Evolutionary conservation across 1,140 invertebrate species (phyloP).

Genomic region (Artemia franciscana): DNA sequence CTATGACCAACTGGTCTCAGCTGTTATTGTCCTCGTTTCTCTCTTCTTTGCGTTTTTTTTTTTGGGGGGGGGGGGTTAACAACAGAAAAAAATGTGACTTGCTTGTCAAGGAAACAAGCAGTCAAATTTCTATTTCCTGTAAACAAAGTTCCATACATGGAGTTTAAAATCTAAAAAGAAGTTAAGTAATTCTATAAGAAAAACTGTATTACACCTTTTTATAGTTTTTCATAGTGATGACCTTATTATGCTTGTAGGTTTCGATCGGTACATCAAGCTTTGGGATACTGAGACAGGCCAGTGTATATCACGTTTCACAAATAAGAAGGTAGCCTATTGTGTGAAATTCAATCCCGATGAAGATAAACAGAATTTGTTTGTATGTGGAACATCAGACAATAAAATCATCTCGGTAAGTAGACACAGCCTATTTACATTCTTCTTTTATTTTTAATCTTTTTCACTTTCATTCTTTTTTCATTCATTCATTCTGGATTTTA

Average conservation of each 20-base stretch:
- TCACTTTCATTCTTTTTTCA: no score
- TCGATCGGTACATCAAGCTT: slow-evolving; percentile 80
- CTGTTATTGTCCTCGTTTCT: no score
- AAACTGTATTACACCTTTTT: no score
- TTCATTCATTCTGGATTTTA: no score
- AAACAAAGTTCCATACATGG: not conserved
- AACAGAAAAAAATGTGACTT: no score
- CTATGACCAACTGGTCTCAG: no score
- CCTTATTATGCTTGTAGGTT: slow-evolving; percentile 25
- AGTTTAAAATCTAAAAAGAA: not conserved
- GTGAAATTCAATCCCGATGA: slow-evolving; percentile 93
- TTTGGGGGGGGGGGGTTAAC: no score
- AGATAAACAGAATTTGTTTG: slow-evolving; percentile 91
- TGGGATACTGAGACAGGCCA: slow-evolving; percentile 98
- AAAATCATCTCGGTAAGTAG: slow-evolving; percentile 92
- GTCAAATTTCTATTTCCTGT: not conserved
- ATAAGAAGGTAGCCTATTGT: slow-evolving; percentile 86
- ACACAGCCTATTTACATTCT: no score
- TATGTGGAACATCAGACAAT: slow-evolving; percentile 94
- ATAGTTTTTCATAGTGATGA: not conserved
- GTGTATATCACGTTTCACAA: slow-evolving; percentile 75
- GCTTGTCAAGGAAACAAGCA: not conserved
- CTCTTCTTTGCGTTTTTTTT: no score
- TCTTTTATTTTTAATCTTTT: no score
- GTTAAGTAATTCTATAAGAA: not conserved